These are phyloP conservation scores for Brotula barbata DNA, from an alignment of 2,797 vertebrate species.

Conservation along the genomic window DNA sequence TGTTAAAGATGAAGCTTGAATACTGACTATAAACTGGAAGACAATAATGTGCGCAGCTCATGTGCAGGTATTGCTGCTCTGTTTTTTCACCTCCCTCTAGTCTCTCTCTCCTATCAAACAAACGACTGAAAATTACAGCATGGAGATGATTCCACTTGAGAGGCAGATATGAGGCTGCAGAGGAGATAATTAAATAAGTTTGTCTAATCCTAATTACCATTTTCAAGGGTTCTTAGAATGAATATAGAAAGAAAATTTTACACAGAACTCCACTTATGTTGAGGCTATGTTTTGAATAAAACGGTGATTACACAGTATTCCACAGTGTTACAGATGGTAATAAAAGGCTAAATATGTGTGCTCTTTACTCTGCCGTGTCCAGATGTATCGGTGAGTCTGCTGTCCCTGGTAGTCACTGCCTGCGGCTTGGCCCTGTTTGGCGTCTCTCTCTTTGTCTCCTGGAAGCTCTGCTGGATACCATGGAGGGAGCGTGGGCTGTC, in stretches of 20 bases:
- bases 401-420: constrained; percentile 95
- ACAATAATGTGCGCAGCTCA: not conserved
- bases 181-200: constrained; percentile 57
- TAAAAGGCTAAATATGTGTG: not conserved
- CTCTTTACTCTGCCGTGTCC: constrained; percentile 38
- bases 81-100: constrained; percentile 15
- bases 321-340: too few relatives aligned
- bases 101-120: constrained; percentile 25
- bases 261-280: not conserved
- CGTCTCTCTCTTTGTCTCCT: constrained; percentile 97
- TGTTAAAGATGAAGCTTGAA: too few relatives aligned
- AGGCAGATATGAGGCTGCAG: constrained; percentile 30
- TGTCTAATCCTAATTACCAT: constrained; percentile 62
- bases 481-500: constrained; percentile 91
- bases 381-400: constrained; percentile 96
- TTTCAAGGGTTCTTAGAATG: constrained; percentile 31
- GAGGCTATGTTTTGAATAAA: too few relatives aligned
- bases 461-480: constrained; percentile 99
- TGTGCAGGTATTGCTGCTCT: constrained; percentile 5
- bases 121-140: constrained; percentile 24
- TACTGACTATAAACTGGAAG: not conserved
- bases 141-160: not conserved
- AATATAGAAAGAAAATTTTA: constrained; percentile 23
- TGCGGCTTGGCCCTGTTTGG: constrained; percentile 95
- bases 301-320: too few relatives aligned